phyloP scores from a whole-genome alignment of 2,888 invertebrate species.

The Cetonia aurata region DNA sequence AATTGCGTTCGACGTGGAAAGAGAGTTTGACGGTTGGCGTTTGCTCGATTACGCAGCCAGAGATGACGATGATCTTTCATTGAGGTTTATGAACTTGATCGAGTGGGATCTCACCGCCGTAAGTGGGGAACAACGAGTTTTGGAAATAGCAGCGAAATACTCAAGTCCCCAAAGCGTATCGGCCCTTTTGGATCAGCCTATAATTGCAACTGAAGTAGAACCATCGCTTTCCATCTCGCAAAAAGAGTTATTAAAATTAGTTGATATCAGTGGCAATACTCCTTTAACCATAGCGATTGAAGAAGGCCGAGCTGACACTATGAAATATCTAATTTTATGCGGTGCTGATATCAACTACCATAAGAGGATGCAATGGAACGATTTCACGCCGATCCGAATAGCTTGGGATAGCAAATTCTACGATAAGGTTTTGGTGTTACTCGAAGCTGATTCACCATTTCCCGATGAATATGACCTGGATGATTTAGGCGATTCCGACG shows the following conservation, averaged over 20 bases:
- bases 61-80: conserved; percentile 1
- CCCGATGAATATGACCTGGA: background rate
- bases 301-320: background rate
- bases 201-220: background rate
- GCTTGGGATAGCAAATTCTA: conserved; percentile 6
- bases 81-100: background rate
- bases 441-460: background rate
- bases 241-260: background rate
- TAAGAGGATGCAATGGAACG: background rate
- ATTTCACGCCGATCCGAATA: background rate
- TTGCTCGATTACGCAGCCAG: conserved; percentile 5
- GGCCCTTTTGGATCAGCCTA: background rate
- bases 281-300: conserved; percentile 5
- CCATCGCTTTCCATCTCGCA: background rate
- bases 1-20: background rate
- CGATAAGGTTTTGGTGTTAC: conserved; percentile 8
- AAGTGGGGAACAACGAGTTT: background rate
- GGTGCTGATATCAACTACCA: background rate
- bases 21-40: conserved; percentile 14
- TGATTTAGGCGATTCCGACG: background rate
- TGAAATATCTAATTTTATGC: conserved; percentile 5
- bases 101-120: background rate
- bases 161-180: conserved; percentile 3
- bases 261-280: background rate
- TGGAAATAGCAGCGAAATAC: conserved; percentile 15